Conservation (phyloP, 2,113 vertebrate genomes). For the Turdus rufiventris region DNA sequence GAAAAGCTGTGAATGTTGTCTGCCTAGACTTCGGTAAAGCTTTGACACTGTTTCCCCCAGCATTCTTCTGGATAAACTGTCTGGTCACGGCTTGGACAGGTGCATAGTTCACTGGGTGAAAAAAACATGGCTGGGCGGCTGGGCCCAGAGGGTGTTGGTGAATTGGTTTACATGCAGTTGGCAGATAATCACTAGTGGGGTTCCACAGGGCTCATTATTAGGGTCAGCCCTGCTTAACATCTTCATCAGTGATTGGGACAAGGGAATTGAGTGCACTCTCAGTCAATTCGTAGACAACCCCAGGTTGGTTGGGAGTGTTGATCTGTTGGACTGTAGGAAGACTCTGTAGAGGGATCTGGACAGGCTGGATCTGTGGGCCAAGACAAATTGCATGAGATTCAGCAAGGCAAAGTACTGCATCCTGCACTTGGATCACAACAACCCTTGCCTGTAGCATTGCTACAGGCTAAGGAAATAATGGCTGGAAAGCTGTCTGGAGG, state of each 20-base stretch:
- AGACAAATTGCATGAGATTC: background rate
- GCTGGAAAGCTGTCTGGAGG: background rate
- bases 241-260: background rate
- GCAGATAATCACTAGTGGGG: background rate
- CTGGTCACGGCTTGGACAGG: background rate
- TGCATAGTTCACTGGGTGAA: background rate
- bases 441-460: no score
- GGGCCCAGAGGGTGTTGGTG: no score
- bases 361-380: background rate
- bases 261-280: background rate
- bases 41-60: background rate
- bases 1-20: background rate
- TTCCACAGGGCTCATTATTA: background rate
- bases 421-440: background rate
- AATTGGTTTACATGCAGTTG: background rate
- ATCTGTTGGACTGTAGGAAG: background rate
- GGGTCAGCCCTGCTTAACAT: background rate
- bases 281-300: rapidly evolving
- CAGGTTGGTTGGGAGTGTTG: background rate
- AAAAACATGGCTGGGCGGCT: background rate
- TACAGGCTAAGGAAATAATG: background rate
- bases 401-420: background rate
- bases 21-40: background rate
- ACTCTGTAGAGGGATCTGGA: background rate
- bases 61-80: background rate